A percentile compares a stretch with the other conserved stretches of the same genome.
Evolutionary conservation across 2,113 vertebrate genomes (phyloP).

Genomic region (Hippoglossus stenolepis): DNA sequence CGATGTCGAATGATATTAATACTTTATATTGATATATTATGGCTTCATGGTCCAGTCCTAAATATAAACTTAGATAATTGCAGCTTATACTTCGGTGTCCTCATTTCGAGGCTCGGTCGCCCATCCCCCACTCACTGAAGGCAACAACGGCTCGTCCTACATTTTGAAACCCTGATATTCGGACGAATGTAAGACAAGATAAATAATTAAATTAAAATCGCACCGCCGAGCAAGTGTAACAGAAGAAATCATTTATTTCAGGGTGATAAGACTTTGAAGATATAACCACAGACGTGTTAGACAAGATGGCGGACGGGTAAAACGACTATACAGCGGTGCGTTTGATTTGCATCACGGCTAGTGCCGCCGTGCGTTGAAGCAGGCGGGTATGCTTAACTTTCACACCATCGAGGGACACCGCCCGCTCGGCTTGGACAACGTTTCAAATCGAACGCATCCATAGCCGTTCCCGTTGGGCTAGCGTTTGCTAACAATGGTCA

Average conservation of each 20-base stretch:
- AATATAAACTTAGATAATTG: no score
- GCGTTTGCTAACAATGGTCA: neutral
- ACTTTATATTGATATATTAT: no score
- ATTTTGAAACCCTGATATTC: neutral
- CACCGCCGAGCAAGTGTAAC: no score
- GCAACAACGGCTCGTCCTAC: neutral
- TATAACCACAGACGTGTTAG: no score
- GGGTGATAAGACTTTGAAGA: neutral
- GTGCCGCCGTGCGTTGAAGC: fast-evolving
- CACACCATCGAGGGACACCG: neutral
- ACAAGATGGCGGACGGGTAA: conserved; percentile 68
- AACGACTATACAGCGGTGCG: neutral
- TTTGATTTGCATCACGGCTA: fast-evolving
- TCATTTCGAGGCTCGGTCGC: neutral
- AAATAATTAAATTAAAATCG: neutral
- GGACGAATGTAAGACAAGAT: neutral
- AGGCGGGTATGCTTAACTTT: neutral
- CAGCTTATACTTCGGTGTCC: neutral
- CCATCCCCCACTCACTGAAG: neutral
- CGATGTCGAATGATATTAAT: no score
- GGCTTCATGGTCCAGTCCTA: no score
- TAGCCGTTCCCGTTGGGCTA: neutral
- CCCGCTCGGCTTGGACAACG: fast-evolving
- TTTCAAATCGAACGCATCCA: neutral
- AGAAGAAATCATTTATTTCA: neutral